phyloP scores from a whole-genome alignment of 2,113 vertebrate genomes.

The Zeus faber region DNA sequence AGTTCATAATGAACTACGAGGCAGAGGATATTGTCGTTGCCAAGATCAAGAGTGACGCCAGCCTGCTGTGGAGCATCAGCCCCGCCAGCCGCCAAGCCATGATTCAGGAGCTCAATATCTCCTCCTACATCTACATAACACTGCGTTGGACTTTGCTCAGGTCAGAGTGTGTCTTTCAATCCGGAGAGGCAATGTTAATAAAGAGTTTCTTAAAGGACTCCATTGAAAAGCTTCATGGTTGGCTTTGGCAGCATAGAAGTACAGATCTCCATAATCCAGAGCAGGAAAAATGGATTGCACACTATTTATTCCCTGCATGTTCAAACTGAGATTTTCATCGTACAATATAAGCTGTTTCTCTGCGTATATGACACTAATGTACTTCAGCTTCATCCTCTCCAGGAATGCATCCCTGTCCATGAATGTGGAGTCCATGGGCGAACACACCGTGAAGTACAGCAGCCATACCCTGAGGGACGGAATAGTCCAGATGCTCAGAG shows the following conservation, averaged over 20 bases:
- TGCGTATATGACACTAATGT: too few relatives aligned
- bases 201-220: too few relatives aligned
- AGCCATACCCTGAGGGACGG: constrained; percentile 56
- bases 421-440: constrained; percentile 66
- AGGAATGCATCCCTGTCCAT: constrained; percentile 77
- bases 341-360: too few relatives aligned
- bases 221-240: too few relatives aligned
- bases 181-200: too few relatives aligned
- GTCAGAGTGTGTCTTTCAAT: constrained; percentile 52
- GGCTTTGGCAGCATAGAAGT: too few relatives aligned
- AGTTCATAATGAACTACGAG: constrained; percentile 67
- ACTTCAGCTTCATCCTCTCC: constrained; percentile 9
- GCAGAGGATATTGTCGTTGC: constrained; percentile 60
- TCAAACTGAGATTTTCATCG: too few relatives aligned
- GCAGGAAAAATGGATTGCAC: too few relatives aligned
- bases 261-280: too few relatives aligned
- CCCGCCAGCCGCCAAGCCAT: constrained; percentile 57
- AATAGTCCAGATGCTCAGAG: constrained; percentile 72
- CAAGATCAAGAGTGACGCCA: constrained; percentile 75
- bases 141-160: constrained; percentile 60
- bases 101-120: constrained; percentile 63
- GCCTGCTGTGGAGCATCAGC: constrained; percentile 71
- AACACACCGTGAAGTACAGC: constrained; percentile 70
- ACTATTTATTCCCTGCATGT: too few relatives aligned
- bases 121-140: constrained; percentile 63